Base-by-base conservation (phyloP, 1,140 invertebrate species). In the Radopholus similis region DNA sequence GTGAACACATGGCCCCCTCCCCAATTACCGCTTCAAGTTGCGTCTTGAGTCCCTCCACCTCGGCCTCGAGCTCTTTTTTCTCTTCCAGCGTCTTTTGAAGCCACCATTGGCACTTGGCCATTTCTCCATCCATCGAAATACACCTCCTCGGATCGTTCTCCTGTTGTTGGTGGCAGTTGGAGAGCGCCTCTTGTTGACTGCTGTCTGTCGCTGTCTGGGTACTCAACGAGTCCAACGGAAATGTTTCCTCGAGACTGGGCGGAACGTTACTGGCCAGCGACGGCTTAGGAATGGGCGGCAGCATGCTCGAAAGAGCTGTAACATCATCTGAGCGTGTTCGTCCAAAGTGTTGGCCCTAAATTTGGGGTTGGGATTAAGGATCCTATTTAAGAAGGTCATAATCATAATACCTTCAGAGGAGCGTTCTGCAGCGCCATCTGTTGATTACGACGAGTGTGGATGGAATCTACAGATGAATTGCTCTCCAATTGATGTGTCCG, bases 61-160 rank as follows among this genome's bases (percentile, higher is more conserved):
- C 51, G 34, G 63, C 51, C 64, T 78, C 77, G 2, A 73, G 47
- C 1, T 66, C 77, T 18, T 66, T 66, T 32, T 78, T 78, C 53
- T 78, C 76, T 32, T 72, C 72, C 23, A 66, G 37, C 13, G 68
- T 54, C 40, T 71, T 44, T 44, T 77, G 72, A 15, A 78, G 38
- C n/a, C 66, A 60, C 69, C 65, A 70, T 56, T 74, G 74, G 49
- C 55, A 67, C 51, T 56, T 47, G 21, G 56, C 35, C 11, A 74
- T 28, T 53, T 75, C 67, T 30, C 62, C 37, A n/a, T 74, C 62
- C 32, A 64, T 64, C 13, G 40, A 18, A 1, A 62, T 18, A n/a
- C 47, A 9, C 42, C 30, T 34, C n/a, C 42, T 55, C 4, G 30
- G 38, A 30, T 70, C 32, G 8, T 70, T 32, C 26, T 55, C 21